Evolutionary conservation across 2,113 vertebrate genomes (phyloP), one percentile per base, ranked within the genome.

Genomic region (Nothoprocta pentlandii): DNA sequence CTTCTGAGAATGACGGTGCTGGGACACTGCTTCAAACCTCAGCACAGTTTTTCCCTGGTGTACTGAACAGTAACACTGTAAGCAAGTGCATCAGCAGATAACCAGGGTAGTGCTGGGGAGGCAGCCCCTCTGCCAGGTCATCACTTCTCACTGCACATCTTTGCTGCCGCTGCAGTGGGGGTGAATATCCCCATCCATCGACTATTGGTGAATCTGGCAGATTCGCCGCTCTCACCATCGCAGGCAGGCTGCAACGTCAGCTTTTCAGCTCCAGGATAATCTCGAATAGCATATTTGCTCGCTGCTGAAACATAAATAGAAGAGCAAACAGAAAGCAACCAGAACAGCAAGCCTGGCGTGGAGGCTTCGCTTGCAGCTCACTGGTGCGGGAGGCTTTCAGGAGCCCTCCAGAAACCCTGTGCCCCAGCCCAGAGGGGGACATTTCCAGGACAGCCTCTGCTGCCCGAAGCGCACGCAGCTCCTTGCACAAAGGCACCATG

Each of bases 81-180:
- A 39, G 36, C 42, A 59, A 39, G 34, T 36, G 17, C 36, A 3
- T 13, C 0, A 42, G n/a, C 0, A 39, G 32, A 41, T 2, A 2
- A 19, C n/a, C 23, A 0, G 32, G 22, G n/a, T 54, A 59, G 11
- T 9, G 0, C 2, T 22, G 42, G n/a, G 0, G 2, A 5, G 30
- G 42, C 20, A 9, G 53, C 9, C 0, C 0, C 41, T 79, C 47
- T 70, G 23, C 73, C 28, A 4, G 16, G 3, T 8, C 5, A 25
- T 11, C 32, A 0, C 34, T 9, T 26, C 59, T 49, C 59, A 30
- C 4, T 20, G 9, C 0, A 0, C 9, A 4, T 16, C 56, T 9
- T 16, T 25, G 7, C 51, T 23, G 47, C 30, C 36, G 19, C 56
- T 49, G 22, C 15, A 1, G 47, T 14, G 39, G 62, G 42, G 69